Percentiles rank a stretch among this genome's conserved stretches.
These are phyloP conservation scores for Proisotoma minuta DNA, from an alignment of 2,888 invertebrate species.

Conservation along the genomic window DNA sequence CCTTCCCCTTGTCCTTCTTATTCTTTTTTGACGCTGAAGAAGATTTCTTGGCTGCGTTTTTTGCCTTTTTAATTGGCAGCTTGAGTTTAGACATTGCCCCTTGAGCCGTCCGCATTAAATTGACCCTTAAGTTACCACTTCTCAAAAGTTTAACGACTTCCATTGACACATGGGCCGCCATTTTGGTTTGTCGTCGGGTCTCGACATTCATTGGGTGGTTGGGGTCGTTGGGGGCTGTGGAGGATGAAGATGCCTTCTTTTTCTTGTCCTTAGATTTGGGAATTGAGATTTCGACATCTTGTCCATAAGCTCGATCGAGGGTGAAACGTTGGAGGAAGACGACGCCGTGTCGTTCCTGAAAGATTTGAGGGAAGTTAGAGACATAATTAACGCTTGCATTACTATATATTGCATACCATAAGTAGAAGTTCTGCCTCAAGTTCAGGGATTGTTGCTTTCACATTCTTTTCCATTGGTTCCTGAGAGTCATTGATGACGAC, in stretches of 20 bases:
- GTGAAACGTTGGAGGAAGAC: slow-evolving; percentile 47
- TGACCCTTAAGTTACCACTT: slow-evolving; percentile 45
- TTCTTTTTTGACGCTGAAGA: slow-evolving; percentile 31
- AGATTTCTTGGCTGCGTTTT: slow-evolving; percentile 31
- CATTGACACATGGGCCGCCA: slow-evolving; percentile 48
- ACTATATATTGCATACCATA: slow-evolving; percentile 39
- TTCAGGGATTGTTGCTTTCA: slow-evolving; percentile 47
- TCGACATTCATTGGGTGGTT: slow-evolving; percentile 41
- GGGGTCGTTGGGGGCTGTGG: slow-evolving; percentile 32
- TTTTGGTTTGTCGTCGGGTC: slow-evolving; percentile 45
- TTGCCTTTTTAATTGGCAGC: slow-evolving; percentile 43
- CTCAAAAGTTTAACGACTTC: slow-evolving; percentile 46
- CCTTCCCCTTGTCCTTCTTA: neutral
- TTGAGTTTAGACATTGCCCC: slow-evolving; percentile 46
- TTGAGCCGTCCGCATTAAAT: slow-evolving; percentile 46
- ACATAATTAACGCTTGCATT: too few relatives aligned
- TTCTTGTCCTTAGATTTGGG: slow-evolving; percentile 38
- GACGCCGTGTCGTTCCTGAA: slow-evolving; percentile 46
- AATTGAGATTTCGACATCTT: slow-evolving; percentile 47
- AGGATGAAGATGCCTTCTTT: slow-evolving; percentile 28
- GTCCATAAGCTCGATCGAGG: slow-evolving; percentile 45
- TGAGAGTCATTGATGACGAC: slow-evolving; percentile 44
- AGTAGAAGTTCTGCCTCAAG: slow-evolving; percentile 45
- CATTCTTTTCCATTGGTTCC: slow-evolving; percentile 45
- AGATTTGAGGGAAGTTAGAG: slow-evolving; percentile 15